A percentile compares a stretch with the other conserved stretches of the same genome.
These are phyloP conservation scores for Ephestia elutella DNA, from an alignment of 1,140 invertebrate genomes.

Conservation along the genomic window DNA sequence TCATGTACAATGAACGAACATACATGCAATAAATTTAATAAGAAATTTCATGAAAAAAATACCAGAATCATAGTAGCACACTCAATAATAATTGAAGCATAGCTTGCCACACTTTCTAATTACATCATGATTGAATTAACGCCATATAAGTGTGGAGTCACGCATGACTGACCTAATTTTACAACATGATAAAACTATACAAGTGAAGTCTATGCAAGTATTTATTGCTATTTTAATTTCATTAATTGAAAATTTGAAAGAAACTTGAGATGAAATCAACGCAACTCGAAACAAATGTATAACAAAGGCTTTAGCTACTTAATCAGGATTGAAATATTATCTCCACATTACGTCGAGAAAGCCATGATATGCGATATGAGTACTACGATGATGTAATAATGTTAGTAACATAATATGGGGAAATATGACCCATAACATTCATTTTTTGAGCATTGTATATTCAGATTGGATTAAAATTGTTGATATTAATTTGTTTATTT, in stretches of 20 bases:
- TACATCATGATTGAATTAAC: neutral
- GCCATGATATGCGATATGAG: neutral
- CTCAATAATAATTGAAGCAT: neutral
- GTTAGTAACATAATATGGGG: neutral
- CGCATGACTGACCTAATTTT: constrained; percentile 3
- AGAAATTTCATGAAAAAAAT: constrained; percentile 6
- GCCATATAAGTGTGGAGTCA: neutral
- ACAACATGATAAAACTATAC: neutral
- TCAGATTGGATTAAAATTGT: no score
- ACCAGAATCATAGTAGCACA: neutral
- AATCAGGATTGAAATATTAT: neutral
- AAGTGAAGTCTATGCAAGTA: neutral
- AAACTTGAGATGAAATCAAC: no score
- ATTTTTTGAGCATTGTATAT: no score
- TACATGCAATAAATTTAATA: constrained; percentile 24
- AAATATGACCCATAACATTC: neutral
- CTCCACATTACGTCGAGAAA: neutral
- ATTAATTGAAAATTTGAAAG: no score
- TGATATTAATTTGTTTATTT: no score
- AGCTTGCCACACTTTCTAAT: constrained; percentile 2
- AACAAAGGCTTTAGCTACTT: neutral
- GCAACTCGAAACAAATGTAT: neutral
- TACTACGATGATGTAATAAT: neutral
- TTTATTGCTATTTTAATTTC: neutral
- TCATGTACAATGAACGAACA: neutral